Percentiles rank a stretch among this genome's conserved stretches.
phyloP scores from a whole-genome alignment of 2,888 invertebrate genomes.

The Belgica antarctica region DNA sequence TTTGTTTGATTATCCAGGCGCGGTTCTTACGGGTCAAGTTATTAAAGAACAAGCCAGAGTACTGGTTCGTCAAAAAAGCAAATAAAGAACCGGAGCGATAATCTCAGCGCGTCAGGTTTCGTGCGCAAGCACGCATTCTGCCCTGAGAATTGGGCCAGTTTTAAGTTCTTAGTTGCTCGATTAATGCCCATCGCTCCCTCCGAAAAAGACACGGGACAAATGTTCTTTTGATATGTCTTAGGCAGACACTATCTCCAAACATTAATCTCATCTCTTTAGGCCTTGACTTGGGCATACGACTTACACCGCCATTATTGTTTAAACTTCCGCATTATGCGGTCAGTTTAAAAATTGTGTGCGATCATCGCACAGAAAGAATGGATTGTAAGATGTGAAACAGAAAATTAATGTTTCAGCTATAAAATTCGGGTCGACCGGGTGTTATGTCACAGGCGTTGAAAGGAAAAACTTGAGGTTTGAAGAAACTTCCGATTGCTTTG shows the following conservation, averaged over 20 bases:
- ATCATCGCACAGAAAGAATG: slow-evolving; percentile 17
- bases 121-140: neutral
- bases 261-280: slow-evolving; percentile 17
- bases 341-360: slow-evolving; percentile 23
- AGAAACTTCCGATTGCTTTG: no score
- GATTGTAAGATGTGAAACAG: neutral
- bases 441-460: no score
- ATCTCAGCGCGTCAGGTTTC: no score
- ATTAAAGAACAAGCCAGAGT: no score
- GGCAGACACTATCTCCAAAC: neutral
- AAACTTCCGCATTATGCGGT: slow-evolving; percentile 29
- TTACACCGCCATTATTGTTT: slow-evolving; percentile 14
- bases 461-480: no score
- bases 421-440: no score
- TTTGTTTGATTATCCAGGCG: no score
- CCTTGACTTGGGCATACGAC: neutral
- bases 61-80: no score
- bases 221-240: slow-evolving; percentile 10
- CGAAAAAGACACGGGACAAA: neutral
- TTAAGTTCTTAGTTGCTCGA: neutral
- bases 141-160: neutral
- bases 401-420: neutral
- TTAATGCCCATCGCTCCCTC: no score
- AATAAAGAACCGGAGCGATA: no score
- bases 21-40: no score